Base-by-base conservation (phyloP, 2,888 invertebrate species). In the Psylliodes chrysocephalus region DNA sequence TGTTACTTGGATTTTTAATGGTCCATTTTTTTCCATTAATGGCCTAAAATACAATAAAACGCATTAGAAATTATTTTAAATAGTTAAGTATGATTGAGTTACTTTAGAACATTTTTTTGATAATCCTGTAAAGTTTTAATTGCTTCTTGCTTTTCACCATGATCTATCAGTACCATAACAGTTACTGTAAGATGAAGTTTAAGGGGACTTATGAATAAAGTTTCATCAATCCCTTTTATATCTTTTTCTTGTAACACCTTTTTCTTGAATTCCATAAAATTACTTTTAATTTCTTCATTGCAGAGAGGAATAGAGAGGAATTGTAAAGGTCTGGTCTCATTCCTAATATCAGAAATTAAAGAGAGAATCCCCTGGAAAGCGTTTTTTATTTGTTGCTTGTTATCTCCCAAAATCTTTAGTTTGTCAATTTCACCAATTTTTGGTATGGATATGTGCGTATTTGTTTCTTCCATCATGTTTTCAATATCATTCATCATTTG, bases 121-220 rank as follows among this genome's bases (percentile, higher is more conserved):
- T 91, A 93, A 63, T 87, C 84, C 53, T 87, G 81, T 4, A 96
- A 82, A 25, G 89, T 79, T 62, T 88, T 84, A 0, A 86, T 82
- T 2, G 92, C 94, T 68, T 84, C 81, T 15, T 85, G 76, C 60
- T 91, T 86, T 78, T 97, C 96, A 12, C 84, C 83, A 63, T 91
- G 88, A 79, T 93, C 91, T 76, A 93, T 84, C 40, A 97, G 83
- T 25, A 90, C 88, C 80, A 95, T 85, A 0, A 91, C 88, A 10
- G 88, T 89, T 33, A 96, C 75, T 0, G 97, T 97, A 15, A 96
- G 76, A 83, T 97, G 97, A 7, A 96, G 82, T 82, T 91, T 93
- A 28, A 83, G 79, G 0, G 91, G 84, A 49, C 79, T 84, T 74
- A 90, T 90, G 81, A 97, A 97, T 46, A 96, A 79, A 0, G 85